A percentile compares a stretch with the other conserved stretches of the same genome.
phyloP scores from a whole-genome alignment of 2,888 invertebrate species.

The Dasypogon diadema region DNA sequence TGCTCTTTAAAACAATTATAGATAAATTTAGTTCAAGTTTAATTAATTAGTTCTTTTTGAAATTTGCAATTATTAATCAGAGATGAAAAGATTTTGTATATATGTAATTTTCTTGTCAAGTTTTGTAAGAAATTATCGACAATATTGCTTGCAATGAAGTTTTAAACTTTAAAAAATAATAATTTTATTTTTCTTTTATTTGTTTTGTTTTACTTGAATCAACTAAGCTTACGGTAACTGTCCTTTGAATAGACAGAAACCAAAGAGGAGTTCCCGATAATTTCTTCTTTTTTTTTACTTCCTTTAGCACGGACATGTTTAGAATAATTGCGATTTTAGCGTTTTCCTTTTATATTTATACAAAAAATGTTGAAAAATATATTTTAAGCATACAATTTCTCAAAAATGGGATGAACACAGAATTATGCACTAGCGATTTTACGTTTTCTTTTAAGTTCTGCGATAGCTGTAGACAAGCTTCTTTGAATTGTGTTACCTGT shows the following conservation, averaged over 20 bases:
- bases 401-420: too few relatives aligned
- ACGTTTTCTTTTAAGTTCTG: too few relatives aligned
- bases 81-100: conserved; percentile 25
- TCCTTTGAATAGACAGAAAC: too few relatives aligned
- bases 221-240: too few relatives aligned
- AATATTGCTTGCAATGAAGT: conserved; percentile 45
- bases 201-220: not conserved
- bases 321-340: not conserved
- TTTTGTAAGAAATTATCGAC: conserved; percentile 26
- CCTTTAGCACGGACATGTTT: not conserved
- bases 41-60: not conserved
- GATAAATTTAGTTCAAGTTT: conserved; percentile 40
- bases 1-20: conserved; percentile 45
- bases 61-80: not conserved
- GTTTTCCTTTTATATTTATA: too few relatives aligned
- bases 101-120: conserved; percentile 28
- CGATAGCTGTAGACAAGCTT: too few relatives aligned
- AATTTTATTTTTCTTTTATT: not conserved
- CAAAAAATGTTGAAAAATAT: too few relatives aligned
- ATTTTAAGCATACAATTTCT: too few relatives aligned
- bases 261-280: not conserved
- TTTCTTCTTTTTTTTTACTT: not conserved
- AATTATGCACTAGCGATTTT: too few relatives aligned
- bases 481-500: too few relatives aligned
- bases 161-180: not conserved